Base-by-base conservation (phyloP, 1,140 invertebrate genomes). In the Camponotus floridanus region DNA sequence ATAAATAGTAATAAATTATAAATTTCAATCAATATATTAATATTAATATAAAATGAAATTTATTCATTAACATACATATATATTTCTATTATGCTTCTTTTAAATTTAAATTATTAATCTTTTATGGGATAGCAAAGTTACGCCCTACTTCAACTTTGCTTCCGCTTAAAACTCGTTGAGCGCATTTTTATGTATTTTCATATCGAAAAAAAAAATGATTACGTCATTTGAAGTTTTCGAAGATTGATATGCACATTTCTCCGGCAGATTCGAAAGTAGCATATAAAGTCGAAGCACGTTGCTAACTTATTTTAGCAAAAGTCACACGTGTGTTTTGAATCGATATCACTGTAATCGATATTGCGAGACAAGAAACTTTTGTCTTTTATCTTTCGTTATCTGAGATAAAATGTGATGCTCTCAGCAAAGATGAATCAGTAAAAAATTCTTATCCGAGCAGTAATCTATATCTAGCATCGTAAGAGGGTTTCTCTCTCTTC, bases 381-480 rank as follows among this genome's bases (percentile, higher is more conserved):
- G 33, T 33, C 64, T 26, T 83, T 83, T 74, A 68, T 83, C 62
- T 39, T 21, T 5, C 55, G 57, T 3, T 31, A 21, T 42, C 48
- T 83, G 36, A 45, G 13, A 74, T 73, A 33, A 74, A 13, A 74
- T 39, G 65, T 42, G 65, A 71, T 33, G 39, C 68, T 48, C 18
- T 5, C 68, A 48, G 8, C 68, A 62, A 83, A 83, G 79, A 83
- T 74, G 42, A 21, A 59, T 33, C 68, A 36, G 57, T 83, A 83
- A 83, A 83, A 83, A 83, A 83, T 73, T 73, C 79, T 83, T 55
- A 48, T 21, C 55, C 39, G 42, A 26, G 26, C 51, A 15, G 79
- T 81, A 73, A 83, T 31, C 39, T 81, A 81, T 83, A 83, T 83
- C 39, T 36, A 36, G 36, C 57, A 48, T 31, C 18, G 39, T 74